phyloP scores from a whole-genome alignment of 2,888 invertebrate species.

The Ashinkailepas kermadecensis region DNA sequence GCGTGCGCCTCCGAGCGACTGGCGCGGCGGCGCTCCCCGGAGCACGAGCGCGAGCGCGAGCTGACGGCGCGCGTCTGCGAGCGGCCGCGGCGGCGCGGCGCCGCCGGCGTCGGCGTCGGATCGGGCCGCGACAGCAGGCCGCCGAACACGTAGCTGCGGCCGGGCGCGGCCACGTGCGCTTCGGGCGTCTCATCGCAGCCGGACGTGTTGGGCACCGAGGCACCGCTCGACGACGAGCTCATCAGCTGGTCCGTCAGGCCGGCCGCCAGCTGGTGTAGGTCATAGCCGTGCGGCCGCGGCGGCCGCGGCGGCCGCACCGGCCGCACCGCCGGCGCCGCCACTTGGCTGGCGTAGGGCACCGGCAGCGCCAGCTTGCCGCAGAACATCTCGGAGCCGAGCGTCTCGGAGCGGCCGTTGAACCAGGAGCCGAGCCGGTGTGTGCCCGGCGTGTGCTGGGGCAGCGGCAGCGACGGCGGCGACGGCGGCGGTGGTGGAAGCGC shows the following conservation, averaged over 20 bases:
- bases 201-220: conserved; percentile 1
- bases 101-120: neutral
- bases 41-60: no score
- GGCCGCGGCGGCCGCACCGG: neutral
- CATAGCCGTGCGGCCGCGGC: conserved; percentile 10
- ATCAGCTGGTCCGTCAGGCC: neutral
- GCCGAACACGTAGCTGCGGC: neutral
- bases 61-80: neutral
- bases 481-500: neutral
- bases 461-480: neutral
- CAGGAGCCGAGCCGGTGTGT: conserved; percentile 12
- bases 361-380: neutral
- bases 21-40: neutral
- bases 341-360: neutral
- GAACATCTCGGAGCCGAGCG: conserved; percentile 15
- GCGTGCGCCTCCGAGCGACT: neutral
- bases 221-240: neutral
- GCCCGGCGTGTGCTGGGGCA: neutral
- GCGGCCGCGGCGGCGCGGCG: neutral
- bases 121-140: neutral
- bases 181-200: neutral
- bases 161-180: neutral
- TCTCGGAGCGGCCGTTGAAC: conserved; percentile 12
- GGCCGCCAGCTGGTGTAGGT: neutral
- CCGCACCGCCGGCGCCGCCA: neutral